Conservation (phyloP, 2,113 vertebrate genomes). For the Murina feae region DNA sequence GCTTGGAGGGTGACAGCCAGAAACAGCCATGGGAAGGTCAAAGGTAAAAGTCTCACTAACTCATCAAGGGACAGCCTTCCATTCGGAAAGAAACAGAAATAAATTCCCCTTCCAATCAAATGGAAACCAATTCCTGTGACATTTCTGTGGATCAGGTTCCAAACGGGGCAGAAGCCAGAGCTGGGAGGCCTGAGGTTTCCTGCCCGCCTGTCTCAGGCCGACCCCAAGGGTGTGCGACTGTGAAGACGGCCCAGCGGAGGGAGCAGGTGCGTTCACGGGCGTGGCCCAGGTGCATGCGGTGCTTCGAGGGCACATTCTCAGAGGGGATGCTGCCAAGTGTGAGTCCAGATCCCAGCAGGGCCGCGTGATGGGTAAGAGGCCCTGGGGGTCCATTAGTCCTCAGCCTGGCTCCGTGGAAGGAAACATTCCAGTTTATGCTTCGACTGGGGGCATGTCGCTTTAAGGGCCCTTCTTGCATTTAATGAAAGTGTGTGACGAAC, state of each 20-base stretch:
- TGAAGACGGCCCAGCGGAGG: fast-evolving
- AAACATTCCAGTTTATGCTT: fast-evolving
- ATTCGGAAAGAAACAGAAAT: slow-evolving; percentile 32
- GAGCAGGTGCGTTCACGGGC: fast-evolving
- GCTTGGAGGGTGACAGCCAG: background rate
- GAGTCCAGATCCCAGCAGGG: fast-evolving
- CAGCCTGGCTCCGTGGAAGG: background rate
- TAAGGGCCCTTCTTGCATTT: background rate
- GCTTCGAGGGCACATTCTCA: fast-evolving
- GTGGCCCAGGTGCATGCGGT: background rate
- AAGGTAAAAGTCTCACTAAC: background rate
- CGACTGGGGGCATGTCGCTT: background rate
- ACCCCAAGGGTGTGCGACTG: fast-evolving
- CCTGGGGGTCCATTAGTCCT: fast-evolving
- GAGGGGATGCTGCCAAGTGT: fast-evolving
- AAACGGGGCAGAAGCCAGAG: background rate
- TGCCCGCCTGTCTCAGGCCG: fast-evolving
- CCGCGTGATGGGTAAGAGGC: fast-evolving
- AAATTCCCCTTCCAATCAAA: slow-evolving; percentile 12
- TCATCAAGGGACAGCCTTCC: slow-evolving; percentile 25
- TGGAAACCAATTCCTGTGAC: slow-evolving; percentile 40
- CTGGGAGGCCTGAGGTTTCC: background rate
- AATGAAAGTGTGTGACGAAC: too few relatives aligned
- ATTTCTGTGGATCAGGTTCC: slow-evolving; percentile 5
- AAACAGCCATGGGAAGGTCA: background rate